Percentiles rank a stretch among this genome's conserved stretches.
Conservation (phyloP, 2,113 vertebrate species). For the Lipophrys pholis region DNA sequence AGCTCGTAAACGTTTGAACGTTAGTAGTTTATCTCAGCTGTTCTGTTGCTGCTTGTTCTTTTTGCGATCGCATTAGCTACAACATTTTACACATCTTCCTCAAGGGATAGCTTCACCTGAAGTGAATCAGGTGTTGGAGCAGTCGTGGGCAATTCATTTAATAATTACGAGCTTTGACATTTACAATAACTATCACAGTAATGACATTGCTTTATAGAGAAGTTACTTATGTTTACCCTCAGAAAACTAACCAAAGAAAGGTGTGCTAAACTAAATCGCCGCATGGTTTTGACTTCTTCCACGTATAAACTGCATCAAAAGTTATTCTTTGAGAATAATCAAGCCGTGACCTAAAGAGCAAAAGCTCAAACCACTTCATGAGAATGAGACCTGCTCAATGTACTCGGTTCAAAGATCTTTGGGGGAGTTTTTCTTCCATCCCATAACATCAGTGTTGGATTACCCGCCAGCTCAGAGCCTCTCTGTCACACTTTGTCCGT, state of each 20-base stretch:
- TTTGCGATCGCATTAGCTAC: too few relatives aligned
- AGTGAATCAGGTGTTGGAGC: too few relatives aligned
- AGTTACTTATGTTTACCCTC: too few relatives aligned
- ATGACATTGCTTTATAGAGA: too few relatives aligned
- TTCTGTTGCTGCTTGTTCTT: too few relatives aligned
- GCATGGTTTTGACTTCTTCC: constrained; percentile 41
- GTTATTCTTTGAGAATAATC: not conserved
- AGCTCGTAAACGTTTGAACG: too few relatives aligned
- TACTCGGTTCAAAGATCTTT: constrained; percentile 25
- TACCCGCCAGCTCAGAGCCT: constrained; percentile 59
- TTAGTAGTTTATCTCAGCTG: too few relatives aligned
- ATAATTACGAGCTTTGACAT: too few relatives aligned
- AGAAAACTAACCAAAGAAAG: constrained; percentile 23
- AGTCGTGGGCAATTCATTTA: too few relatives aligned
- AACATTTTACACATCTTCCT: too few relatives aligned
- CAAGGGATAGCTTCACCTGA: too few relatives aligned
- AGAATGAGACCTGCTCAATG: constrained; percentile 9
- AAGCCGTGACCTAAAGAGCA: constrained; percentile 11
- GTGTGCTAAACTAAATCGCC: constrained; percentile 27
- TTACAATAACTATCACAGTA: too few relatives aligned
- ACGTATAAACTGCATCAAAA: not conserved
- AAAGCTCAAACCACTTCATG: not conserved
- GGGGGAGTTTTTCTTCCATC: constrained; percentile 35
- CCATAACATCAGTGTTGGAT: constrained; percentile 64
- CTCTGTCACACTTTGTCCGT: constrained; percentile 45